phyloP scores from a whole-genome alignment of 1,140 invertebrate genomes.

The Nylanderia fulva region DNA sequence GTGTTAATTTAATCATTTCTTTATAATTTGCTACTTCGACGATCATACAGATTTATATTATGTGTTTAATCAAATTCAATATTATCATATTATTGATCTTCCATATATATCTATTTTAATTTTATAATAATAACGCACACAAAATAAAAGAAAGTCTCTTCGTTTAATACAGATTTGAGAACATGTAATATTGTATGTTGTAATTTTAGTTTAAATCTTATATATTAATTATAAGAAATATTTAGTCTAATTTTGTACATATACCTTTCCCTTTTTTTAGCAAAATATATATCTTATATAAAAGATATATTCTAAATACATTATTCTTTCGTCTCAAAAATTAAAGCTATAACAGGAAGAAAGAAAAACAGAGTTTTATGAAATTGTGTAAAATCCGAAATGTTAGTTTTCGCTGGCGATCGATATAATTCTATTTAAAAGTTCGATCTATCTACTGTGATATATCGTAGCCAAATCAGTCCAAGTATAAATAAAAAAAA shows the following conservation, averaged over 20 bases:
- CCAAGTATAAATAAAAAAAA: slow-evolving; percentile 70
- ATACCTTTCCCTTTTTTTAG: background rate
- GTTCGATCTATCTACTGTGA: slow-evolving; percentile 84
- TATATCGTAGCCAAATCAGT: slow-evolving; percentile 80
- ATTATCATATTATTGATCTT: slow-evolving; percentile 24
- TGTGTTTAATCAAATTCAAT: background rate
- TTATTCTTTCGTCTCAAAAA: background rate
- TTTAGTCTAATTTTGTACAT: slow-evolving; percentile 13
- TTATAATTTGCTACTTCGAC: background rate
- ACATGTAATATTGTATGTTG: background rate
- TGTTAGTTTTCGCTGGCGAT: slow-evolving; percentile 46
- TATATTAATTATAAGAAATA: slow-evolving; percentile 12
- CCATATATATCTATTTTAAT: slow-evolving; percentile 2
- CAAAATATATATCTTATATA: background rate
- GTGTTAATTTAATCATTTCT: slow-evolving; percentile 45
- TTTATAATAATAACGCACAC: background rate
- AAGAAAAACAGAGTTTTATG: background rate
- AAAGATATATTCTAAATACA: background rate
- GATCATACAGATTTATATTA: background rate
- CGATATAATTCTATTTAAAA: slow-evolving; percentile 80
- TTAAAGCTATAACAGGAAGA: background rate
- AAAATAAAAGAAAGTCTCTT: background rate
- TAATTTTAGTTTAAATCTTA: slow-evolving; percentile 13
- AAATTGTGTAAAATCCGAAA: slow-evolving; percentile 21
- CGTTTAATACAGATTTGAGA: slow-evolving; percentile 6